Conservation (phyloP, 2,113 vertebrate genomes). For the Sylvietta virens region DNA sequence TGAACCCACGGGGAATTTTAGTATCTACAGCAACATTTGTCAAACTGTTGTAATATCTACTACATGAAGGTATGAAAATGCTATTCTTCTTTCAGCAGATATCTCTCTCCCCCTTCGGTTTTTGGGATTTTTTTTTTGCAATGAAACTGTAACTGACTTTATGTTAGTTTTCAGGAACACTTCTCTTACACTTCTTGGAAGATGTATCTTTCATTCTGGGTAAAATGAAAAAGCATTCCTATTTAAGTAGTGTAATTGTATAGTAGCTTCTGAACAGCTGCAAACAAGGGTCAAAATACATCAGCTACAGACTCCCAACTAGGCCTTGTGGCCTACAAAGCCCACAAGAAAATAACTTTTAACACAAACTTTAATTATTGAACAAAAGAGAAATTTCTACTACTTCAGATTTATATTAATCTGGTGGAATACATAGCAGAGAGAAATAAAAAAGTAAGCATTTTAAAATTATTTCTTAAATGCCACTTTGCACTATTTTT, state of each 20-base stretch:
- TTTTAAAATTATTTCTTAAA: not conserved
- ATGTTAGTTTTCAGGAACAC: not conserved
- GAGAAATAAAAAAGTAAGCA: not conserved
- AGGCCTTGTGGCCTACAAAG: not conserved
- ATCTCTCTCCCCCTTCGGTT: accelerated
- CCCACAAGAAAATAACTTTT: not conserved
- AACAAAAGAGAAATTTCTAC: not conserved
- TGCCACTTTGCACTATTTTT: not conserved
- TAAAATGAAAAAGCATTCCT: not conserved
- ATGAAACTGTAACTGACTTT: not conserved
- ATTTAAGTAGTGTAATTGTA: not conserved
- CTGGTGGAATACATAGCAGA: not conserved
- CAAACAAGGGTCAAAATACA: not conserved
- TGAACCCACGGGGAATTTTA: not conserved
- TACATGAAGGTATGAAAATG: not conserved
- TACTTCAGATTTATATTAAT: not conserved
- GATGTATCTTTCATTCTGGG: not conserved
- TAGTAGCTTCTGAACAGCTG: not conserved
- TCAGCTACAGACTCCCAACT: not conserved
- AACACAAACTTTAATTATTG: not conserved
- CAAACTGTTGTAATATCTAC: not conserved
- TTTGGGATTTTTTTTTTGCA: not conserved
- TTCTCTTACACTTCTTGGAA: not conserved
- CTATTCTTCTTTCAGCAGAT: not conserved
- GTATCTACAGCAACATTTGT: not conserved